Evolutionary conservation across 2,113 vertebrate species (phyloP).

Genomic region (Erpornis zantholeuca): DNA sequence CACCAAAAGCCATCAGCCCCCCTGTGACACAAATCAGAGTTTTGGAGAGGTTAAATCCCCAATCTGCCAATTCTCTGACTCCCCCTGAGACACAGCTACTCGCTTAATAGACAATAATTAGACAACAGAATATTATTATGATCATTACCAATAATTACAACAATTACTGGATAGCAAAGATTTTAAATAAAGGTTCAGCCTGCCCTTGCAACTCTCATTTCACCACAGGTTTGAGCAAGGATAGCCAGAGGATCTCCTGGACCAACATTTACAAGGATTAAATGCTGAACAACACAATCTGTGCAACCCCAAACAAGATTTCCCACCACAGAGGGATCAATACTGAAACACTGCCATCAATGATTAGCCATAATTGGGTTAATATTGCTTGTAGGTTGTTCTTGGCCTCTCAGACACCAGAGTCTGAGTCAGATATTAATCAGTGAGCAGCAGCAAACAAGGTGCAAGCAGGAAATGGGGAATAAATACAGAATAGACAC

Average conservation of each 20-base stretch:
- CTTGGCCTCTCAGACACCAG: background rate
- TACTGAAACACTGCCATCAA: background rate
- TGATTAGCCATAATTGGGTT: background rate
- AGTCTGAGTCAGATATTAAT: background rate
- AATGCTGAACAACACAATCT: background rate
- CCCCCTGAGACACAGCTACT: background rate
- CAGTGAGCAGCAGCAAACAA: background rate
- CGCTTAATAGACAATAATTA: background rate
- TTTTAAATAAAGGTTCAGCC: background rate
- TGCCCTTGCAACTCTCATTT: background rate
- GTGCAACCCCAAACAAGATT: background rate
- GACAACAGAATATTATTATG: fast-evolving
- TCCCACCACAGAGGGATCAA: background rate
- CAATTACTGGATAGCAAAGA: background rate
- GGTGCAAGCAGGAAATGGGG: background rate
- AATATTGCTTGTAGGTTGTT: background rate
- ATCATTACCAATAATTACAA: background rate
- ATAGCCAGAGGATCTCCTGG: background rate
- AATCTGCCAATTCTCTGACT: background rate
- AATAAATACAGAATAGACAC: fast-evolving
- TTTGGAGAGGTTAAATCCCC: background rate
- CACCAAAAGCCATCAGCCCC: background rate
- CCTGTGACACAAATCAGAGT: background rate
- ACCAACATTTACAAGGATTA: background rate
- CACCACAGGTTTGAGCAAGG: background rate